Percentiles rank a stretch among this genome's conserved stretches.
phyloP scores from a whole-genome alignment of 2,797 vertebrate genomes.

The Ptychadena robeensis region DNA sequence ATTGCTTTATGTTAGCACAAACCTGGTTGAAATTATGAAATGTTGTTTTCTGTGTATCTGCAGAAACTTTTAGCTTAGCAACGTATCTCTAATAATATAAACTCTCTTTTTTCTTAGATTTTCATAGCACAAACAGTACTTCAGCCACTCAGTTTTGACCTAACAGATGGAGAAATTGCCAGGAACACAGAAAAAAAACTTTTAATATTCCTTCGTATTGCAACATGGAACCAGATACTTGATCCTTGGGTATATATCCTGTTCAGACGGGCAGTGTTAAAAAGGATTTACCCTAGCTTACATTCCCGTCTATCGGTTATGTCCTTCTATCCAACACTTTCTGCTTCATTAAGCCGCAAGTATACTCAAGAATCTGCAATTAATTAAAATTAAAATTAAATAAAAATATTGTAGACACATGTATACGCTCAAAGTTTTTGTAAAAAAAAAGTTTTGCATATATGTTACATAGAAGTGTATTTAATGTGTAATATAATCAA shows the following conservation, averaged over 20 bases:
- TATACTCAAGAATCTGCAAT: constrained; percentile 63
- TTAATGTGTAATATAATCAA: no score
- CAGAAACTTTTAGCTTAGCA: no score
- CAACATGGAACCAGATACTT: constrained; percentile 95
- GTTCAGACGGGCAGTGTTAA: constrained; percentile 86
- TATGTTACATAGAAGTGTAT: no score
- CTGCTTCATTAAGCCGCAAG: constrained; percentile 74
- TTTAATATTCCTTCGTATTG: constrained; percentile 87
- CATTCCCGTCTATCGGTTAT: constrained; percentile 75
- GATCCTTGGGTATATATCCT: constrained; percentile 98
- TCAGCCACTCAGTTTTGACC: constrained; percentile 19
- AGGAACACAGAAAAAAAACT: constrained; percentile 69
- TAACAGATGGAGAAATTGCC: constrained; percentile 47
- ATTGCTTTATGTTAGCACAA: no score
- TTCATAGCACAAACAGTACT: constrained; percentile 85
- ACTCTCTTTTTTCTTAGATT: constrained; percentile 73
- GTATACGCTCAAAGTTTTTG: no score
- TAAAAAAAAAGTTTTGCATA: no score
- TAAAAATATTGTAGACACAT: not conserved
- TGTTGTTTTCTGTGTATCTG: no score
- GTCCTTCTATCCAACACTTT: constrained; percentile 73
- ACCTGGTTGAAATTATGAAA: no score
- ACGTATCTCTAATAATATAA: not conserved
- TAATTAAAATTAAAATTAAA: no score
- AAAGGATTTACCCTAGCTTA: constrained; percentile 79